phyloP scores from a whole-genome alignment of 2,888 invertebrate genomes.

The Salticus scenicus region DNA sequence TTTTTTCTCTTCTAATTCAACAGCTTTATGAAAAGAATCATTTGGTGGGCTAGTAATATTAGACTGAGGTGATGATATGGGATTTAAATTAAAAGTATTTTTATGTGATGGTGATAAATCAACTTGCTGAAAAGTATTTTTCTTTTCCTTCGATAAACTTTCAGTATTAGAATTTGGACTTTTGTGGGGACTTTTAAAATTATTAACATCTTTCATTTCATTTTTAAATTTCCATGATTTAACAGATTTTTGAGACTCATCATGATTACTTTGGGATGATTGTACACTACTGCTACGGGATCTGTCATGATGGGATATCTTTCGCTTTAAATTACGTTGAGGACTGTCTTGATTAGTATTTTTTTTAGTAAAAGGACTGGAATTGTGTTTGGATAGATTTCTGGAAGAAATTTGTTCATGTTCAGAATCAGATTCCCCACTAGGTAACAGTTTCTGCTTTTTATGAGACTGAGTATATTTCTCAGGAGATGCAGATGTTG shows the following conservation, averaged over 20 bases:
- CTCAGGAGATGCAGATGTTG: conserved; percentile 10
- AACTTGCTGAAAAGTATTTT: not conserved
- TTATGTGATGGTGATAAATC: not conserved
- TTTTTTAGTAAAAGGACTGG: not conserved
- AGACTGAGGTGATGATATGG: not conserved
- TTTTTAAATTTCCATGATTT: conserved; percentile 16
- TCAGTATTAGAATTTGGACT: conserved; percentile 21
- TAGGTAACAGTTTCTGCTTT: conserved; percentile 15
- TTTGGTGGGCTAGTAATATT: not conserved
- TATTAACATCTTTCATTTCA: not conserved
- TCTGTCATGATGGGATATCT: not conserved
- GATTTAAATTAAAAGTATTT: not conserved
- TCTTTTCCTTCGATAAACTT: conserved; percentile 1
- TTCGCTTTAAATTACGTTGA: conserved; percentile 7
- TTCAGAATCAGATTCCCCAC: not conserved
- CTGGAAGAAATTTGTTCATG: not conserved
- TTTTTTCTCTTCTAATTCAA: not conserved
- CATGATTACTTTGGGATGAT: not conserved
- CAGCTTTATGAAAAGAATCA: not conserved
- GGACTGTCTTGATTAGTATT: not conserved
- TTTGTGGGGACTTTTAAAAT: not conserved
- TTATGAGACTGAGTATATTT: not conserved
- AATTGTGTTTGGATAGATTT: not conserved
- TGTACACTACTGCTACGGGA: not conserved
- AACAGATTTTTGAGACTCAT: not conserved